Percentiles rank a stretch among this genome's conserved stretches.
Conservation (phyloP, 2,113 vertebrate species). For the Nothoprocta perdicaria region DNA sequence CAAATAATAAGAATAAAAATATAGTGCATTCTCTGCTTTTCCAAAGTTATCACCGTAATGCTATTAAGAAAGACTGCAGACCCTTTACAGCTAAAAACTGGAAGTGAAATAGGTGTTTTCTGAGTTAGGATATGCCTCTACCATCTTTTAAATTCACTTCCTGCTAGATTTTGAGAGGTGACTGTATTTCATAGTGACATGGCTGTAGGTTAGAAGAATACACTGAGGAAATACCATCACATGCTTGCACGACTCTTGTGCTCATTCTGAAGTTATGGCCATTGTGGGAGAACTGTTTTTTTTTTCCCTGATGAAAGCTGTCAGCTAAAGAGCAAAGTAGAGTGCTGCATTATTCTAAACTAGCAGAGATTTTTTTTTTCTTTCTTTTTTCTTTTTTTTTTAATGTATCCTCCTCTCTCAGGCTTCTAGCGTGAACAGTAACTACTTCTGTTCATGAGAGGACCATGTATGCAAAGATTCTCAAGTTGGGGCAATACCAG, state of each 20-base stretch:
- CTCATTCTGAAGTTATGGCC: neutral
- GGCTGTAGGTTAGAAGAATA: neutral
- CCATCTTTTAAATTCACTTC: neutral
- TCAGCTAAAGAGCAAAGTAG: neutral
- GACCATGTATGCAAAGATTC: neutral
- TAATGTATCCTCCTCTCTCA: accelerated
- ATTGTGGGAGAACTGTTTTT: neutral
- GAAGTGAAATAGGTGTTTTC: neutral
- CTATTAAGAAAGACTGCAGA: neutral
- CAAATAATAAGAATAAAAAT: slow-evolving; percentile 42
- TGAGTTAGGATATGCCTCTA: neutral
- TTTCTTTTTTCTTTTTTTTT: neutral
- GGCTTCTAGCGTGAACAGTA: neutral
- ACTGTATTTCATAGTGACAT: neutral
- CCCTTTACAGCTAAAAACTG: neutral
- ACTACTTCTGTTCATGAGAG: accelerated
- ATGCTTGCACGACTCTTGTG: neutral
- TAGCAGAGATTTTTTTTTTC: neutral
- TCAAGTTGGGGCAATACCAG: neutral
- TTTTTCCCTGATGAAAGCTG: neutral
- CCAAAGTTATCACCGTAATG: neutral
- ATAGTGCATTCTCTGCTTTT: neutral
- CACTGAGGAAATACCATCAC: neutral
- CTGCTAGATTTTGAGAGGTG: neutral
- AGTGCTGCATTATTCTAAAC: neutral